Evolutionary conservation across 2,888 invertebrate species (phyloP), one percentile per base, ranked within the genome.

Genomic region (Eumacrocentrus americanus): DNA sequence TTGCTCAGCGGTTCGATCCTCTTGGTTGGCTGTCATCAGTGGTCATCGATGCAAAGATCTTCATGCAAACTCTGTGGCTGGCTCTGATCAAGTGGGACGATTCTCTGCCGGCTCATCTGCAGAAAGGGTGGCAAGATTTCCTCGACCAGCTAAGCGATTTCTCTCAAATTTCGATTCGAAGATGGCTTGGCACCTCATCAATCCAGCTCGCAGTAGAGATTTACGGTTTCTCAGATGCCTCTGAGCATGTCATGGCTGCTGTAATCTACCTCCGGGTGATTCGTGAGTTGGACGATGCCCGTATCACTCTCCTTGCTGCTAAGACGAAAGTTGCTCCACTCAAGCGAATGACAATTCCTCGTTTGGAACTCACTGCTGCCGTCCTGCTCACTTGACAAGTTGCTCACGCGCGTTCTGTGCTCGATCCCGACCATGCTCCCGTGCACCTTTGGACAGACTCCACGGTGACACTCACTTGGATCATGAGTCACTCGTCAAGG

Each of bases 401-500:
- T 12, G 58, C 58, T 9, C 48, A 44, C n/a, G 58, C 54, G 3
- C 20, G 22, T 12, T 6, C 37, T 40, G n/a, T 20, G 3, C 12
- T 55, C 11, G 25, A 42, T 1, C 22, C 12, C 7, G 11, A 23
- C 2, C 2, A 35, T 1, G 12, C 34, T 11, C 29, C 35, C 0
- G 25, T 58, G 9, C 16, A 53, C 14, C 38, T 42, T 9, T 61
- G 67, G 66, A 60, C 64, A 4, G 72, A 73, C 42, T 73, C 71
- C 0, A 61, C 64, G 3, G 61, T 72, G 3, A 67, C 66, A 1
- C 59, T 71, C 5, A 54, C 59, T 5, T 73, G 71, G 72, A 20
- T 73, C 0, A 25, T 51, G 2, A 63, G 67, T 35, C 66, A 64
- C 16, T 60, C 70, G 0, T 59, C 62, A 6, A 58, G 51, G 1